Percentiles rank a stretch among this genome's conserved stretches.
Evolutionary conservation across 1,140 invertebrate genomes (phyloP).

Genomic region (Bombus superbus): DNA sequence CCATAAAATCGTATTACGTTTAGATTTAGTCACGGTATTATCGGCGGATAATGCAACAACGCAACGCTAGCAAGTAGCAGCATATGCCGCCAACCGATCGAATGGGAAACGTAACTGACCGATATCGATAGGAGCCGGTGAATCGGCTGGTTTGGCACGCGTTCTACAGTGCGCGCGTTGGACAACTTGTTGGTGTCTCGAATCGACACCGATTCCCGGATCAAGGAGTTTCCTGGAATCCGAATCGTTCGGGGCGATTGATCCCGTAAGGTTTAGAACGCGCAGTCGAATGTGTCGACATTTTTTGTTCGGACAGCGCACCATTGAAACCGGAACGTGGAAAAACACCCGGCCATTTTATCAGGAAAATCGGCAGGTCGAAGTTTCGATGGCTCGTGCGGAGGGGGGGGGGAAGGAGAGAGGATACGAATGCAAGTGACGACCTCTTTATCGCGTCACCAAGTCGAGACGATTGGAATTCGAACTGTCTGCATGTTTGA

Average conservation of each 20-base stretch:
- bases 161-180: constrained; percentile 3
- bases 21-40: constrained; percentile 39
- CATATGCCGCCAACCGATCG: constrained; percentile 1
- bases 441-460: constrained; percentile 1
- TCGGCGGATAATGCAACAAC: constrained; percentile 58
- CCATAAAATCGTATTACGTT: constrained; percentile 63
- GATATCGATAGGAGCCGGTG: not conserved
- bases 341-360: constrained; percentile 23
- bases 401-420: too few relatives aligned
- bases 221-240: constrained; percentile 37
- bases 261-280: constrained; percentile 28
- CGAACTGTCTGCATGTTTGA: not conserved
- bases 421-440: not conserved
- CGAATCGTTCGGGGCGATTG: constrained; percentile 29
- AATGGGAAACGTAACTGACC: constrained; percentile 40
- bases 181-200: not conserved
- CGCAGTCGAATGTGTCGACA: not conserved
- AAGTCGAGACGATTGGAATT: not conserved
- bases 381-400: not conserved
- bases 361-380: not conserved
- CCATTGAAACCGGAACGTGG: not conserved
- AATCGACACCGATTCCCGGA: constrained; percentile 12
- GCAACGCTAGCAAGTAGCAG: constrained; percentile 22
- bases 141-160: constrained; percentile 25
- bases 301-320: not conserved